Conservation (phyloP, 2,113 vertebrate genomes). For the Scatophagus argus region DNA sequence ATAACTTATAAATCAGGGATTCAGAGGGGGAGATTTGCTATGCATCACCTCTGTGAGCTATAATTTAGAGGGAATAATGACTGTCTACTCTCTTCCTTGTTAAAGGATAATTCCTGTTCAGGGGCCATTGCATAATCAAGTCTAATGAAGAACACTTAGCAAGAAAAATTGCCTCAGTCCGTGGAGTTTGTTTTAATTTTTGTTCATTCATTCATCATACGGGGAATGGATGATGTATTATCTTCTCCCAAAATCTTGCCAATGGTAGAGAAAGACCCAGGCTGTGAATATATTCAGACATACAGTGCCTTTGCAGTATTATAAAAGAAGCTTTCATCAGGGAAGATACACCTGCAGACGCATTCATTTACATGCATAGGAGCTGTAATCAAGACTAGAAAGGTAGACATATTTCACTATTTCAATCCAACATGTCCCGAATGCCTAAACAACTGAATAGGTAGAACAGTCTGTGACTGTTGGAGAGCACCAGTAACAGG, state of each 20-base stretch:
- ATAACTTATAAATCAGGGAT: constrained; percentile 3
- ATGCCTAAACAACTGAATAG: no score
- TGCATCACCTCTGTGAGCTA: constrained; percentile 24
- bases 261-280: background rate
- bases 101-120: constrained; percentile 36
- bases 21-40: constrained; percentile 12
- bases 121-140: constrained; percentile 44
- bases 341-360: background rate
- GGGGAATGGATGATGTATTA: constrained; percentile 13
- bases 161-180: constrained; percentile 19
- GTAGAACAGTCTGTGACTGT: no score
- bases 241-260: background rate
- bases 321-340: background rate
- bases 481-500: no score
- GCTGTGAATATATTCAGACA: background rate
- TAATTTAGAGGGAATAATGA: constrained; percentile 36
- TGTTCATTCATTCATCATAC: constrained; percentile 17
- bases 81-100: constrained; percentile 11
- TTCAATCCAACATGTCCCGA: no score
- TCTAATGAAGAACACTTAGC: constrained; percentile 49
- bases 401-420: background rate
- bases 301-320: no score
- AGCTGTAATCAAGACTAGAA: background rate
- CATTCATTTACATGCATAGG: background rate
- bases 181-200: constrained; percentile 22